These are phyloP conservation scores for Salminus brasiliensis DNA, from an alignment of 2,113 vertebrate genomes.

Conservation along the genomic window DNA sequence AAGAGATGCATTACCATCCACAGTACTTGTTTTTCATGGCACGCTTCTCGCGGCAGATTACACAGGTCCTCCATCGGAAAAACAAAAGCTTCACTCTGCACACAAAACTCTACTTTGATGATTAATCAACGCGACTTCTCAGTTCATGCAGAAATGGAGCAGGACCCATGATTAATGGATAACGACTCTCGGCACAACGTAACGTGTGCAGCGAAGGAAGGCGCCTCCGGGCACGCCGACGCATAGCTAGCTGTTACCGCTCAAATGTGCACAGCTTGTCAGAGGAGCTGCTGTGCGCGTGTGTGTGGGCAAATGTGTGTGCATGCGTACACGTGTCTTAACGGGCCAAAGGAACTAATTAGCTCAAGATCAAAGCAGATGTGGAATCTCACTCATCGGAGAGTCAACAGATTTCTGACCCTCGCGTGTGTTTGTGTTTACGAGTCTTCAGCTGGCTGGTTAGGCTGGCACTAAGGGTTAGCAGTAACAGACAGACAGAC, in stretches of 20 bases:
- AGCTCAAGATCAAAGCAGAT: not conserved
- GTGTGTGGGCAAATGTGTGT: no score
- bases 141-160: not conserved
- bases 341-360: not conserved
- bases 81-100: not conserved
- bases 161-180: constrained; percentile 18
- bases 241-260: not conserved
- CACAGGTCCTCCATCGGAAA: no score
- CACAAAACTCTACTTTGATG: not conserved
- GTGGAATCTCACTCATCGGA: not conserved
- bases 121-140: not conserved
- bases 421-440: not conserved
- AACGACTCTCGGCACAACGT: constrained; percentile 2
- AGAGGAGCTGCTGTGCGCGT: not conserved
- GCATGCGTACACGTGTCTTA: not conserved
- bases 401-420: not conserved
- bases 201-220: not conserved
- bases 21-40: no score
- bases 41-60: no score
- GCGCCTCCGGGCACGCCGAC: not conserved
- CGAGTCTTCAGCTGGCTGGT: not conserved
- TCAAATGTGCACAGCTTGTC: not conserved
- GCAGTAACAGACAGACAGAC: not conserved
- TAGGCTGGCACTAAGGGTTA: not conserved
- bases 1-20: not conserved